phyloP scores from a whole-genome alignment of 1,140 invertebrate genomes.

The Brachionus angularis region DNA sequence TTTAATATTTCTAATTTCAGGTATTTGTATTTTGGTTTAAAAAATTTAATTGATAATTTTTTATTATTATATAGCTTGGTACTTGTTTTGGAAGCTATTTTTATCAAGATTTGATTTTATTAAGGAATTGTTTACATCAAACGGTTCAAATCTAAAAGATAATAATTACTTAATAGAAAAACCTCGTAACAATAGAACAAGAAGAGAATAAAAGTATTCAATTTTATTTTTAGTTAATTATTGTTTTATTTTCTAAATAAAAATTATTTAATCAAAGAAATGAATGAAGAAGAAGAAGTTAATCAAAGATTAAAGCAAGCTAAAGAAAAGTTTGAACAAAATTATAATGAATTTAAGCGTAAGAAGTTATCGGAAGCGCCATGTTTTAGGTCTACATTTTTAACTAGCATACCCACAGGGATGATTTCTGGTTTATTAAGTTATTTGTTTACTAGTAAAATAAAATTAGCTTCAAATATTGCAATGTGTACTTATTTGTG shows the following conservation, averaged over 20 bases:
- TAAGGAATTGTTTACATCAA: conserved; percentile 10
- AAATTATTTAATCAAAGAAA: background rate
- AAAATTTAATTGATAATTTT: too few relatives aligned
- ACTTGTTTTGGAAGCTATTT: conserved; percentile 38
- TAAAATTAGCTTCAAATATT: conserved; percentile 4
- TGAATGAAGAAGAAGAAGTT: background rate
- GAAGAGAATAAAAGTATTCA: background rate
- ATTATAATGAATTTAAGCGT: conserved; percentile 19
- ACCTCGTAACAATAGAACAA: background rate
- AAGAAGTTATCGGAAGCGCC: conserved; percentile 23
- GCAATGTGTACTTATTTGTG: conserved; percentile 25
- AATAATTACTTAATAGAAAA: too few relatives aligned
- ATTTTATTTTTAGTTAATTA: background rate
- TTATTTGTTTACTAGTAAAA: conserved; percentile 13
- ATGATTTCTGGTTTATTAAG: conserved; percentile 15
- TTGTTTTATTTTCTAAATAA: background rate
- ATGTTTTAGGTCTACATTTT: conserved; percentile 42
- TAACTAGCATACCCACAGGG: conserved; percentile 27
- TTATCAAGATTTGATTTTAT: conserved; percentile 43
- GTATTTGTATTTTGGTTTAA: too few relatives aligned
- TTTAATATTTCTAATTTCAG: conserved; percentile 33
- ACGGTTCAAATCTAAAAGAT: background rate
- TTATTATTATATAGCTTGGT: too few relatives aligned
- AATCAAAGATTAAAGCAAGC: background rate
- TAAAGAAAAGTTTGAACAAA: conserved; percentile 28